Evolutionary conservation across 2,888 invertebrate genomes (phyloP).

Genomic region (Aporophyla lueneburgensis): DNA sequence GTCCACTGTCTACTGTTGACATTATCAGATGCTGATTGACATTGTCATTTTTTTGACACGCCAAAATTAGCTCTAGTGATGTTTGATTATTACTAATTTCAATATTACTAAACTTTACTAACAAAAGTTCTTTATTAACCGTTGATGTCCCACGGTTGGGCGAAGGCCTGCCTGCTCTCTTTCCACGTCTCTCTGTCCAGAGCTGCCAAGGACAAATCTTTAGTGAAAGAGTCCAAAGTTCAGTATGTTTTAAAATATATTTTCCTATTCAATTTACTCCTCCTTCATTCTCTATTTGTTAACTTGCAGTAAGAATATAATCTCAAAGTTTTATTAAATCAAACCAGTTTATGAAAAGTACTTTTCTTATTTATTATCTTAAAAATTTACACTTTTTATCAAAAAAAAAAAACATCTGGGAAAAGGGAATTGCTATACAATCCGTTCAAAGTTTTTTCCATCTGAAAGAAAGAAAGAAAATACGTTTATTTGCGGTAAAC

Average conservation of each 20-base stretch:
- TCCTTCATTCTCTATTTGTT: neutral
- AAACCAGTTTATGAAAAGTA: neutral
- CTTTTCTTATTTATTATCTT: too few species aligned
- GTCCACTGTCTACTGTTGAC: neutral
- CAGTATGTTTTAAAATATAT: neutral
- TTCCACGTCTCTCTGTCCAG: too few species aligned
- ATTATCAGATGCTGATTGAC: constrained; percentile 22
- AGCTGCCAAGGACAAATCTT: too few species aligned
- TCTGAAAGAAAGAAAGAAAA: too few species aligned
- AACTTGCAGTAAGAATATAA: neutral
- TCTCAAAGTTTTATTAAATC: neutral
- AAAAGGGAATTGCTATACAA: too few species aligned
- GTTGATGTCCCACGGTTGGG: too few species aligned
- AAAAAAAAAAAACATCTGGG: too few species aligned
- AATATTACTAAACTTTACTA: neutral
- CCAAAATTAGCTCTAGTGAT: constrained; percentile 15
- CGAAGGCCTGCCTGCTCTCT: too few species aligned
- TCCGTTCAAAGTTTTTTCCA: too few species aligned
- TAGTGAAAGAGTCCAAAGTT: too few species aligned
- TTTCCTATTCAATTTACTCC: neutral
- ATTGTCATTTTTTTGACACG: constrained; percentile 18
- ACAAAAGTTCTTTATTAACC: neutral
- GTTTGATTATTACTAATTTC: constrained; percentile 5
- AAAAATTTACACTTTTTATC: too few species aligned
- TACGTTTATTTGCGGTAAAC: too few species aligned